These are phyloP conservation scores for Grammomys surdaster DNA, from an alignment of 2,113 vertebrate species.

Conservation along the genomic window DNA sequence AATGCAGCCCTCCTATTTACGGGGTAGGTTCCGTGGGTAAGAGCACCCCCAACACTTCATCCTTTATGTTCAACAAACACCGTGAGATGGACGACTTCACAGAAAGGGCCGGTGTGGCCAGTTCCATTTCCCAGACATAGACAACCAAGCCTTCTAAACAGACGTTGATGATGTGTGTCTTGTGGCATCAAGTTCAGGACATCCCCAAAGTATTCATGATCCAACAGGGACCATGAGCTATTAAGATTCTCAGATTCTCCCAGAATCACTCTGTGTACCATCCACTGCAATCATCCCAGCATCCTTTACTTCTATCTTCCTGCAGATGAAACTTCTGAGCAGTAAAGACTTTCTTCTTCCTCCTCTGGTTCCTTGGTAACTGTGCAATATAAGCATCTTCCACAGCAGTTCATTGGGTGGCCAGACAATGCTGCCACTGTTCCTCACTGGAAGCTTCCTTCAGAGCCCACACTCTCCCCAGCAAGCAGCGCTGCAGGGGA, in stretches of 20 bases:
- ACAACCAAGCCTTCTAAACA: background rate
- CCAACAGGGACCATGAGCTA: background rate
- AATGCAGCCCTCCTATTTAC: background rate
- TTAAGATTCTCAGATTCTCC: background rate
- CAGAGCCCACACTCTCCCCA: background rate
- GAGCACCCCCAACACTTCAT: background rate
- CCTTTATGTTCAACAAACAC: background rate
- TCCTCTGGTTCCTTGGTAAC: background rate
- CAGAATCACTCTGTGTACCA: background rate
- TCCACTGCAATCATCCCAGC: background rate
- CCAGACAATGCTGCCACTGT: background rate
- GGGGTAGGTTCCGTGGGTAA: background rate
- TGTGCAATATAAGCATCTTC: background rate
- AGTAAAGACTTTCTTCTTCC: background rate
- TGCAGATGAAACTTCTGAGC: background rate
- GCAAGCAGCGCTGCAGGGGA: background rate
- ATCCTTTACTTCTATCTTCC: background rate
- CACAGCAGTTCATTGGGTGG: accelerated
- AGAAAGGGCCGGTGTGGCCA: background rate
- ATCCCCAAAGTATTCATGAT: background rate
- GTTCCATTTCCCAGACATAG: background rate
- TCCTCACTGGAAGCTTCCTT: background rate
- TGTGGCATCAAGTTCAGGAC: background rate
- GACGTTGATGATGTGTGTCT: background rate
- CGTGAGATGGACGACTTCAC: background rate